A percentile compares a stretch with the other conserved stretches of the same genome.
Evolutionary conservation across 30 jellyfish, hydroid and myxozoan species (phyloP).

Genomic region (Sanderia malayensis): DNA sequence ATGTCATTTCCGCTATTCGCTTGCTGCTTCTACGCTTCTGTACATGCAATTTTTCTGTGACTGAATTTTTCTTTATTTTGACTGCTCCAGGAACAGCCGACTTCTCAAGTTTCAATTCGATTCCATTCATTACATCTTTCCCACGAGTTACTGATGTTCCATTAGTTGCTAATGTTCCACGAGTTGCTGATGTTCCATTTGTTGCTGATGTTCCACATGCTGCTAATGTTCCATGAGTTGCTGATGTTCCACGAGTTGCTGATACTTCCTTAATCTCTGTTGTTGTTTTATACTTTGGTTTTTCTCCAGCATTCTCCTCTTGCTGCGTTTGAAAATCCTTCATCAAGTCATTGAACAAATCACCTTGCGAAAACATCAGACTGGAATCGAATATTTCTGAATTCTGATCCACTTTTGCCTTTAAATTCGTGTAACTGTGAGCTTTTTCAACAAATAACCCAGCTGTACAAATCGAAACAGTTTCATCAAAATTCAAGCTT

Average conservation of each 20-base stretch:
- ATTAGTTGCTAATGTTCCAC: not conserved
- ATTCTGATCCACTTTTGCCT: not conserved
- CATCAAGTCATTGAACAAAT: not conserved
- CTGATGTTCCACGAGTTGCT: not conserved
- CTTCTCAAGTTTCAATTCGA: not conserved
- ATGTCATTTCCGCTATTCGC: not conserved
- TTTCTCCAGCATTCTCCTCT: not conserved
- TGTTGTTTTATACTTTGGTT: not conserved
- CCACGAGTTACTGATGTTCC: not conserved
- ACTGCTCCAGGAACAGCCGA: not conserved
- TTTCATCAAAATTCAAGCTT: too few species aligned
- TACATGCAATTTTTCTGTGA: too few species aligned
- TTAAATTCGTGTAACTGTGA: not conserved
- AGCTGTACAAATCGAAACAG: too few species aligned
- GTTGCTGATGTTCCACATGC: not conserved
- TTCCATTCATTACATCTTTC: not conserved
- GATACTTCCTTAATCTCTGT: not conserved
- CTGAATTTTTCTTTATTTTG: not conserved
- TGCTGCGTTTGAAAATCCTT: not conserved
- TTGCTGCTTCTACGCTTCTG: conserved; percentile 7
- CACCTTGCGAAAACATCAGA: not conserved
- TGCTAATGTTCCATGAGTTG: not conserved
- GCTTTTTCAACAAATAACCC: too few species aligned
- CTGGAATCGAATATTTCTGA: not conserved
- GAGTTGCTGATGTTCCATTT: not conserved